Evolutionary conservation across 2,797 vertebrate species (phyloP), one percentile per base, ranked within the genome.

Genomic region (Salmo trutta): DNA sequence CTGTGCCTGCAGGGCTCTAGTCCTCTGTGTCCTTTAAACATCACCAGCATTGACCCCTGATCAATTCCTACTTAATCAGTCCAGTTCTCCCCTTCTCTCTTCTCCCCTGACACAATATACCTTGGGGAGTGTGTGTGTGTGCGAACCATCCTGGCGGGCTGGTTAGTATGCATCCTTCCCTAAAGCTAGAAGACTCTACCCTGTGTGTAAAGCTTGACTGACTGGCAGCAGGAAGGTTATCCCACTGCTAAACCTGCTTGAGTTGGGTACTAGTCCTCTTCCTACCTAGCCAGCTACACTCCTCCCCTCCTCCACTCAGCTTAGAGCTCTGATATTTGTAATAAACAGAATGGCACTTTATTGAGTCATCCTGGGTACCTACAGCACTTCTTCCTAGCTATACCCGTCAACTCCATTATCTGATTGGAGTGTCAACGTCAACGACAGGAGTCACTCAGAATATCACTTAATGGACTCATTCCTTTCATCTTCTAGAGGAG

Each of bases 1-100:
- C 54, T n/a, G 17, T 56, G 54, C 54, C 54, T n/a, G 56, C 19
- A 7, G 56, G 17, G 16, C 56, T 59, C 56, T 72, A 10, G n/a
- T 81, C 82, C 81, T 75, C 83, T 81, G 69, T 76, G 81, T 29
- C 83, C 67, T 1, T 83, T 41, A 77, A 65, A 83, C 77, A 77
- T 68, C 56, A 27, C 69, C 66, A 81, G 86, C 86, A 81, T 84
- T 79, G 79, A 77, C 84, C 83, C 78, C 78, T n/a, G 47, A 90
- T 91, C 87, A 76, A 91, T 88, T 84, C 75, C 73, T 82, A 83
- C 90, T 88, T 90, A 87, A 91, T 91, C 80, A 67, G 71, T 78
- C 82, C 77, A 65, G 53, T 82, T 76, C n/a, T 41, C 47, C 24
- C 70, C 81, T 79, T 83, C 77, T 67, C 53, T 75, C 82, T 85